A percentile compares a stretch with the other conserved stretches of the same genome.
Evolutionary conservation across 2,888 invertebrate species (phyloP).

Genomic region (Cantharis nigra): DNA sequence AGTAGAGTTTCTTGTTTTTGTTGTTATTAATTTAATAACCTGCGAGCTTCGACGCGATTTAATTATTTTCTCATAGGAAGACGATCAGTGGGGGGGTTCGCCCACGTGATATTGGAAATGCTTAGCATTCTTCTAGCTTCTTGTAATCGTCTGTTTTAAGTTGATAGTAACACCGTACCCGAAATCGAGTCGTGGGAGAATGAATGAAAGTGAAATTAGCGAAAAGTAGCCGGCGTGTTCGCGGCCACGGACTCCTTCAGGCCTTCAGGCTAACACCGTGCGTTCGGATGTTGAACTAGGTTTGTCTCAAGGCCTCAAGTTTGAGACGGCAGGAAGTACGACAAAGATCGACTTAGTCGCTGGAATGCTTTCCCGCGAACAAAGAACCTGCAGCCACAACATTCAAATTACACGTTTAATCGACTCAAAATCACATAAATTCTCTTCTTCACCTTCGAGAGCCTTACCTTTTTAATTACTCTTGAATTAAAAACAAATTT

Average conservation of each 20-base stretch:
- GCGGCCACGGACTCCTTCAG: conserved; percentile 35
- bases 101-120: not conserved
- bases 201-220: conserved; percentile 56
- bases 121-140: not conserved
- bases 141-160: conserved; percentile 2
- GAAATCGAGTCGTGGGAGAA: conserved; percentile 30
- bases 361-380: conserved; percentile 40
- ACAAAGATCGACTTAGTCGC: conserved; percentile 34
- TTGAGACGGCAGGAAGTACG: conserved; percentile 46
- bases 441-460: not conserved
- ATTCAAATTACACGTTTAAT: conserved; percentile 32
- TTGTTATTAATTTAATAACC: not conserved
- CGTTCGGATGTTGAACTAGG: conserved; percentile 58
- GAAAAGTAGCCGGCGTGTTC: conserved; percentile 41
- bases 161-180: not conserved
- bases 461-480: not conserved
- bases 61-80: conserved; percentile 15
- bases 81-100: not conserved
- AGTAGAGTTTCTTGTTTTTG: not conserved
- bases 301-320: conserved; percentile 56
- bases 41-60: conserved; percentile 4
- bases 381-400: conserved; percentile 36
- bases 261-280: conserved; percentile 40
- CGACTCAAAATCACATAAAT: conserved; percentile 7
- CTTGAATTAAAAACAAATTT: not conserved